These are phyloP conservation scores for Neogale vison DNA, from an alignment of 2,113 vertebrate species.

Conservation along the genomic window DNA sequence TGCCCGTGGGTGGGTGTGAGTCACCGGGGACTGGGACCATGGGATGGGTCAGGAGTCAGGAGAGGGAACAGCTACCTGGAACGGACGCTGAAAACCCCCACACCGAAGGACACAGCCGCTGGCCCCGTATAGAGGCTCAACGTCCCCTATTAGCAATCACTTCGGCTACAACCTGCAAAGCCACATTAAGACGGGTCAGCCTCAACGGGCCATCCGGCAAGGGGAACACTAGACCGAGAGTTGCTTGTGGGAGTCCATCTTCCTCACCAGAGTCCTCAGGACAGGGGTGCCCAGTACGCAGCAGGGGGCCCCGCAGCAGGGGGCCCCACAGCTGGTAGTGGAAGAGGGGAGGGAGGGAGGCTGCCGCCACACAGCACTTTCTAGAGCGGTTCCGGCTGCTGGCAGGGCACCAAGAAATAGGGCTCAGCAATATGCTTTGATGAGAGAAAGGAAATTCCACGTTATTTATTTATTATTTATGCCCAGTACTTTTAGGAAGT, in stretches of 20 bases:
- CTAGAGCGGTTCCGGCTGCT: neutral
- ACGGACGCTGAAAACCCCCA: rapidly evolving
- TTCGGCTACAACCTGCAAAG: neutral
- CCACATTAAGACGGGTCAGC: no score
- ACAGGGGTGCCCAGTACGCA: rapidly evolving
- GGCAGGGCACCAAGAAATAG: constrained; percentile 31
- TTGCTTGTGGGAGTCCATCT: neutral
- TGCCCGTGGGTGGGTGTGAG: no score
- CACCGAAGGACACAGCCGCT: rapidly evolving
- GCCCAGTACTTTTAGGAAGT: neutral
- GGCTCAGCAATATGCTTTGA: neutral
- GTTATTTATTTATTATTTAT: constrained; percentile 52
- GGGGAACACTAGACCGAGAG: neutral
- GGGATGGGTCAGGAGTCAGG: neutral
- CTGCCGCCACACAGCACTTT: neutral
- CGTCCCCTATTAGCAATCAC: rapidly evolving
- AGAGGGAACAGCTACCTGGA: neutral
- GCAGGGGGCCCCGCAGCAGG: rapidly evolving
- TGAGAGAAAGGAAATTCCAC: neutral
- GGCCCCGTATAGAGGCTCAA: neutral
- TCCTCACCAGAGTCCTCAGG: neutral
- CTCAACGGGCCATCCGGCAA: neutral
- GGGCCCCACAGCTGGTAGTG: rapidly evolving
- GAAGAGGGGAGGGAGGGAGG: neutral
- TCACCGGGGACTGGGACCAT: no score